Percentiles rank a stretch among this genome's conserved stretches.
Conservation (phyloP, 2,888 invertebrate species). For the Drosophila greeni region DNA sequence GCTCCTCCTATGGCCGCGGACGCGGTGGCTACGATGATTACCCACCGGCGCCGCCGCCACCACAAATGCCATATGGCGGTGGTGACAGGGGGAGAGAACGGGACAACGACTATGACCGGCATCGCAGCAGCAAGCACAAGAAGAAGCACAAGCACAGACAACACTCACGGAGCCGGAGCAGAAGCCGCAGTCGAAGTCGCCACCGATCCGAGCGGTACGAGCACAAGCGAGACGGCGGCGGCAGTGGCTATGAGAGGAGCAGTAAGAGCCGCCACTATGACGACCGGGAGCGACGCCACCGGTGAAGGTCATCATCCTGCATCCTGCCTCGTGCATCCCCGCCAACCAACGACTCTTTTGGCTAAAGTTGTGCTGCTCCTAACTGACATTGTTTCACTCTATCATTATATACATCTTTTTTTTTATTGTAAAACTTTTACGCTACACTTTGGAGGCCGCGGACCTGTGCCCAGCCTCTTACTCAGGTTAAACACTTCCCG, state of each 20-base stretch:
- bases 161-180: constrained; percentile 73
- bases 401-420: constrained; percentile 18
- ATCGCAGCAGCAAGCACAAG: constrained; percentile 76
- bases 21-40: constrained; percentile 64
- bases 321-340: too few species aligned
- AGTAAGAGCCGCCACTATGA: constrained; percentile 52
- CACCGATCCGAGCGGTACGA: constrained; percentile 57
- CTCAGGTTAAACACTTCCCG: constrained; percentile 55
- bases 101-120: constrained; percentile 48
- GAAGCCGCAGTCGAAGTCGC: constrained; percentile 66
- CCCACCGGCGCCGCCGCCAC: constrained; percentile 52
- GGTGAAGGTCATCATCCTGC: constrained; percentile 47
- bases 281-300: constrained; percentile 65
- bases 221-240: constrained; percentile 49
- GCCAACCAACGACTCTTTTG: constrained; percentile 2
- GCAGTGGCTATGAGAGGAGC: constrained; percentile 46
- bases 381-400: constrained; percentile 28
- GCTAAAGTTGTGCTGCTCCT: constrained; percentile 21
- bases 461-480: constrained; percentile 41
- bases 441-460: constrained; percentile 16
- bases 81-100: constrained; percentile 60
- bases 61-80: constrained; percentile 33
- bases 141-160: constrained; percentile 77
- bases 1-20: constrained; percentile 55
- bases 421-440: constrained; percentile 7